A percentile compares a stretch with the other conserved stretches of the same genome.
Evolutionary conservation across 53 echinoderm and acorn worm genomes (phyloP).

Genomic region (Henricia sp.): DNA sequence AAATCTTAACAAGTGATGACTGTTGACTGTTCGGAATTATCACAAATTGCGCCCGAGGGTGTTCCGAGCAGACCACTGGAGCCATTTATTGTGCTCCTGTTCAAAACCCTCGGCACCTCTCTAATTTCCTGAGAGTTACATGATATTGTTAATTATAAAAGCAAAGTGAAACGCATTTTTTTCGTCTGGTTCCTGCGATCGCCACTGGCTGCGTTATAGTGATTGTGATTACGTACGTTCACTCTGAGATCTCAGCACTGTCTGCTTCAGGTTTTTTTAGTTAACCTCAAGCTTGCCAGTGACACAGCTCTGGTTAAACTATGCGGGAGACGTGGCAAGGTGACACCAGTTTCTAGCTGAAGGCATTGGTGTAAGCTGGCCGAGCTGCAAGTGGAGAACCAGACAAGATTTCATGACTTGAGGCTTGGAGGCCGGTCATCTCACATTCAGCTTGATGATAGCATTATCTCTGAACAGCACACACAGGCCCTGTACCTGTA

Average conservation of each 20-base stretch:
- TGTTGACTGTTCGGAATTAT: slow-evolving; percentile 56
- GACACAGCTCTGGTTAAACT: slow-evolving; percentile 61
- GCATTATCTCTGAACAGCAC: not conserved
- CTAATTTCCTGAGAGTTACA: slow-evolving; percentile 34
- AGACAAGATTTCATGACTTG: slow-evolving; percentile 60
- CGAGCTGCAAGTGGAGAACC: slow-evolving; percentile 55
- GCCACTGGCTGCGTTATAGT: slow-evolving; percentile 49
- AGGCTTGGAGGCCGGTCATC: slow-evolving; percentile 49
- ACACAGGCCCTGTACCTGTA: not conserved
- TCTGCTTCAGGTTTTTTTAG: not conserved
- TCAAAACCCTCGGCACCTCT: slow-evolving; percentile 26
- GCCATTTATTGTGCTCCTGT: slow-evolving; percentile 48
- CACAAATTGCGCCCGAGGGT: slow-evolving; percentile 61
- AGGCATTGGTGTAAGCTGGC: slow-evolving; percentile 57
- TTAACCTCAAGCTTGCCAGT: no score
- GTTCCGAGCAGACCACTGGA: slow-evolving; percentile 34
- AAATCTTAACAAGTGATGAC: slow-evolving; percentile 39
- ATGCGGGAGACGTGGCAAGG: slow-evolving; percentile 47
- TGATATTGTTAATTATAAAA: slow-evolving; percentile 45
- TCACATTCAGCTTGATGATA: slow-evolving; percentile 10
- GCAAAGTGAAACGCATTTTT: slow-evolving; percentile 11
- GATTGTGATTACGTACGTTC: slow-evolving; percentile 37
- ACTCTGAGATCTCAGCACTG: slow-evolving; percentile 21
- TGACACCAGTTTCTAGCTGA: slow-evolving; percentile 56
- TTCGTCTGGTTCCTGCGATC: not conserved